phyloP scores from a whole-genome alignment of 2,797 vertebrate species.

The Tarsius wallacei region DNA sequence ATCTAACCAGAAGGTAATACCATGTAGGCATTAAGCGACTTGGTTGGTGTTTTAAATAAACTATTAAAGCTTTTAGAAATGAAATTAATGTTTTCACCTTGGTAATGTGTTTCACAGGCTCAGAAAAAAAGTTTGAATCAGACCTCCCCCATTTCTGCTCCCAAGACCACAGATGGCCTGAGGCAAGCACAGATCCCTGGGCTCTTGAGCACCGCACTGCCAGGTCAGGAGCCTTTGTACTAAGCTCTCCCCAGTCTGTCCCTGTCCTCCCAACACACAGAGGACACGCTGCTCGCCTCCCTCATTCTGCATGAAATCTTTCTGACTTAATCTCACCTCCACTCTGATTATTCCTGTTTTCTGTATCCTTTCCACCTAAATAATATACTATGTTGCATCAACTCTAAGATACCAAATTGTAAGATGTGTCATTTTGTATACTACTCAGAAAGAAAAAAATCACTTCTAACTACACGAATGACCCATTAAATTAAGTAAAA shows the following conservation, averaged over 20 bases:
- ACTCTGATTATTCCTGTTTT: neutral
- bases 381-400: neutral
- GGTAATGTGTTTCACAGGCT: slow-evolving; percentile 84
- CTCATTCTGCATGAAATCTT: neutral
- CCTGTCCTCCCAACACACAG: slow-evolving; percentile 31
- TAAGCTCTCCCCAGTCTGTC: slow-evolving; percentile 57
- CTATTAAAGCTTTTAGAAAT: slow-evolving; percentile 61
- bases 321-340: neutral
- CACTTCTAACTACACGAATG: neutral
- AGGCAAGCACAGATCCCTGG: slow-evolving; percentile 92
- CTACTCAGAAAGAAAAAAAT: neutral
- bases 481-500: neutral
- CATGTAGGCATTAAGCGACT: neutral
- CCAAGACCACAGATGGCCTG: slow-evolving; percentile 92
- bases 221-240: slow-evolving; percentile 85
- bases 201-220: slow-evolving; percentile 92
- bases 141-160: slow-evolving; percentile 89
- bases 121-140: slow-evolving; percentile 91
- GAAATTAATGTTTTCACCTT: slow-evolving; percentile 72
- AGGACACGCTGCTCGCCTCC: accelerated
- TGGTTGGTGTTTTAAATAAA: neutral
- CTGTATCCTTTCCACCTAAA: neutral
- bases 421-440: neutral
- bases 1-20: neutral
- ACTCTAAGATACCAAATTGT: neutral